Base-by-base conservation (phyloP, 2,888 invertebrate species). In the Drosophila percnosoma region DNA sequence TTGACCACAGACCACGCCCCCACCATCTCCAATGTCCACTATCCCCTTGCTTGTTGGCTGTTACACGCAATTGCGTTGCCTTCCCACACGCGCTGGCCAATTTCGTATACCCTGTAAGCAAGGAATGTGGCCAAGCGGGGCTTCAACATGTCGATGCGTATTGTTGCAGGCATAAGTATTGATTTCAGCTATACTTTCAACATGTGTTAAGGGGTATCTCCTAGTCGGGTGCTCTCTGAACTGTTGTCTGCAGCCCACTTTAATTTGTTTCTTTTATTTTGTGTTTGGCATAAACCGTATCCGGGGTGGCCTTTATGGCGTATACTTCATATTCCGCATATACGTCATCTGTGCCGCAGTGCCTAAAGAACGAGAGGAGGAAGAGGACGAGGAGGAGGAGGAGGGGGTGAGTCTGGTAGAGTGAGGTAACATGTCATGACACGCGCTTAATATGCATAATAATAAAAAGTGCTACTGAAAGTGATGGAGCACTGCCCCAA, bases 391-490 rank as follows among this genome's bases (percentile, higher is more conserved):
- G 64, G 1, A 2, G 21, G 21, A 8, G 21, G 21, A 21, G 31
- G 1, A 3, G 57, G 1, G 4, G n/a, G n/a, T 2, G 11, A 11
- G 18, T 34, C 15, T 13, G n/a, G 58, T 10, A 6, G 29, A 11
- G 18, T 18, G 51, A 67, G 54, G 61, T 57, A 53, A 68, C 73
- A 71, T 80, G 77, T 80, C 83, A 86, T 84, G 81, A 78, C 87
- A 83, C 80, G 81, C 78, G 87, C 87, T 86, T 83, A 75, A 83
- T 88, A 86, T 88, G 88, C 83, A 83, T 83, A 83, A 88, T 80
- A 87, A 83, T 82, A 83, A 87, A 87, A 82, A 76, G 76, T 85
- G 79, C 71, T 78, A 68, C 73, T 82, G 73, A 84, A 82, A 84
- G 68, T 78, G 78, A 78, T 68, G 74, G 68, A 68, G 62, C 58